Base-by-base conservation (phyloP, 2,888 invertebrate genomes). In the Agrilus cyanescens region DNA sequence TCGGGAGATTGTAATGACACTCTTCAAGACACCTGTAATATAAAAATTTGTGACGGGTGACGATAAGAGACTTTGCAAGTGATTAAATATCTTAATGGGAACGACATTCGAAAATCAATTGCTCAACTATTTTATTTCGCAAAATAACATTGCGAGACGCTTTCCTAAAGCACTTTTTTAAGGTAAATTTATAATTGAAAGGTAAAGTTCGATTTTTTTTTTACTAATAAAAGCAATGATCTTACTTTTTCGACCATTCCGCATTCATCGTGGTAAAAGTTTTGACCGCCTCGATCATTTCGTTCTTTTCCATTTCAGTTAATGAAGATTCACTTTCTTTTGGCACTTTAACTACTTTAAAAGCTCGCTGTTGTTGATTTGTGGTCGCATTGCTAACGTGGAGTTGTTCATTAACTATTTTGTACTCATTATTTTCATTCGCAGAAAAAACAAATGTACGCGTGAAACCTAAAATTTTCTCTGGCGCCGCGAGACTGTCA, bases 341-440 rank as follows among this genome's bases (percentile, higher is more conserved):
- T 5, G 54, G 49, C 2, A 51, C 45, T 37, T 50, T 52, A 4
- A 53, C 41, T 12, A 54, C 39, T 43, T 53, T 58, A 46, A 64
- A 64, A n/a, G 57, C 54, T 13, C 48, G 50, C 6, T 47, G 34
- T 20, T 56, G 50, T 47, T 63, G 61, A 29, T 41, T 30, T 4
- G 55, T 54, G 2, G 63, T 51, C 12, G 63, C 63, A 47, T 66
- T 71, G 32, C 75, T 73, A 57, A 84, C 70, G 56, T 75, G 73
- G 10, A 81, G 53, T 67, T 78, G 72, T 55, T 85, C 85, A 56
- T 84, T 81, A 3, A 68, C 57, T 40, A 86, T 80, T 48, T 73
- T 73, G 58, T 77, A 82, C 42, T 77, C 74, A 1, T 57, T 52
- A 1, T 66, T 66, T 16, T 70, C 66, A 4, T 57, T 56, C 0